phyloP scores from a whole-genome alignment of 2,797 vertebrate species.

The Sebastes goodei region DNA sequence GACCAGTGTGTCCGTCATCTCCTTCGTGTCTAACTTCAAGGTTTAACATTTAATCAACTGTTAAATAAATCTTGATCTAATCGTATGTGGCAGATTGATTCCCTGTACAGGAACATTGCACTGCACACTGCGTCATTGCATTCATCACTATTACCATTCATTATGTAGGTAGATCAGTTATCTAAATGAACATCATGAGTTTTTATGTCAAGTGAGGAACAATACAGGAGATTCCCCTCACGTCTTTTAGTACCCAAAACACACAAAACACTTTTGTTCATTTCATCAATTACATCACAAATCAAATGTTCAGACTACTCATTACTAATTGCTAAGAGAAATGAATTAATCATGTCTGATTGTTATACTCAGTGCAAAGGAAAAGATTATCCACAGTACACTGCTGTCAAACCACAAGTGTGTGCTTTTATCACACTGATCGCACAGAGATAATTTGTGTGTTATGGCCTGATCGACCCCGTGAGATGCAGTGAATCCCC shows the following conservation, averaged over 20 bases:
- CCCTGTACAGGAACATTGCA: neutral
- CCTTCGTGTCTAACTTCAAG: neutral
- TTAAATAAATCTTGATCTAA: conserved; percentile 3
- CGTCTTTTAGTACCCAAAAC: neutral
- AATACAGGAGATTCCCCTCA: neutral
- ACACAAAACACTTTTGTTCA: neutral
- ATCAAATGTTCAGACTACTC: neutral
- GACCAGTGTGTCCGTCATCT: neutral
- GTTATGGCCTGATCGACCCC: conserved; percentile 12
- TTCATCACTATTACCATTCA: neutral
- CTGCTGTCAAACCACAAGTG: neutral
- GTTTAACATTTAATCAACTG: neutral
- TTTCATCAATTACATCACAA: neutral
- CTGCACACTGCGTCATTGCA: neutral
- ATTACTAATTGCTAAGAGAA: neutral
- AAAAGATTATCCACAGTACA: neutral
- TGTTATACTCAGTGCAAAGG: neutral
- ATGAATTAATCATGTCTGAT: neutral
- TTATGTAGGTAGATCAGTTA: conserved; percentile 2
- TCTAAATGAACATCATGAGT: neutral
- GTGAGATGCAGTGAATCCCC: conserved; percentile 14
- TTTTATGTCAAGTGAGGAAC: neutral
- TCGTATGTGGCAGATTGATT: neutral
- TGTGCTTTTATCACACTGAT: neutral
- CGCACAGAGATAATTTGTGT: conserved; percentile 5